Conservation (phyloP, 1,140 invertebrate genomes). For the Cryptotermes secundus region DNA sequence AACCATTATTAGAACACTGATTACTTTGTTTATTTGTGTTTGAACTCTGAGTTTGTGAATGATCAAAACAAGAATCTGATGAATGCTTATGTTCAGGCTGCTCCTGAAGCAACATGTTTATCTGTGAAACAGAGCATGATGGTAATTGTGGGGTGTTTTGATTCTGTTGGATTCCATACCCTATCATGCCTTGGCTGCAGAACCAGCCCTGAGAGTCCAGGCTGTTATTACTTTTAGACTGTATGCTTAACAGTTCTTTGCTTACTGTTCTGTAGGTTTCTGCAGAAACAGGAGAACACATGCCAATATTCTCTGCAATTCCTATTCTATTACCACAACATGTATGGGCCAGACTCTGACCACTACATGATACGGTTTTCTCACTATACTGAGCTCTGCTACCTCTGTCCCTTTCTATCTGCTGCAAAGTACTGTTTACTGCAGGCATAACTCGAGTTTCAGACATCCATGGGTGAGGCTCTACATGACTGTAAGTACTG, state of each 20-base stretch:
- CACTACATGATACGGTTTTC: slow-evolving; percentile 22
- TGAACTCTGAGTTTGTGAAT: neutral
- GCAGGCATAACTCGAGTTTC: slow-evolving; percentile 26
- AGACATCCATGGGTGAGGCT: slow-evolving; percentile 29
- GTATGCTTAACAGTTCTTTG: slow-evolving; percentile 15
- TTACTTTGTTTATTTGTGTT: slow-evolving; percentile 18
- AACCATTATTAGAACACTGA: neutral
- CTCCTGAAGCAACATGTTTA: slow-evolving; percentile 27
- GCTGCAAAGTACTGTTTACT: slow-evolving; percentile 13
- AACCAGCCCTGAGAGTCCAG: slow-evolving; percentile 30
- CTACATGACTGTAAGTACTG: slow-evolving; percentile 26
- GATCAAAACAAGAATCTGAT: neutral
- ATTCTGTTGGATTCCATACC: slow-evolving; percentile 28
- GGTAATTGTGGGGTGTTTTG: slow-evolving; percentile 31
- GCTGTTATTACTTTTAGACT: slow-evolving; percentile 19
- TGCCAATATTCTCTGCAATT: slow-evolving; percentile 24
- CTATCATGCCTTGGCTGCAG: slow-evolving; percentile 30
- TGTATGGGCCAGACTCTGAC: slow-evolving; percentile 20
- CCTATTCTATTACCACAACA: slow-evolving; percentile 29
- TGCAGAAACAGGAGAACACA: slow-evolving; percentile 22
- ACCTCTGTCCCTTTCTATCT: slow-evolving; percentile 22
- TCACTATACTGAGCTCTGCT: slow-evolving; percentile 16
- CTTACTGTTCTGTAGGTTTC: slow-evolving; percentile 20
- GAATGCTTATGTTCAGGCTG: slow-evolving; percentile 21
- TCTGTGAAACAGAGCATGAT: slow-evolving; percentile 24